These are phyloP conservation scores for Mirounga angustirostris DNA, from an alignment of 2,113 vertebrate genomes.

Conservation along the genomic window DNA sequence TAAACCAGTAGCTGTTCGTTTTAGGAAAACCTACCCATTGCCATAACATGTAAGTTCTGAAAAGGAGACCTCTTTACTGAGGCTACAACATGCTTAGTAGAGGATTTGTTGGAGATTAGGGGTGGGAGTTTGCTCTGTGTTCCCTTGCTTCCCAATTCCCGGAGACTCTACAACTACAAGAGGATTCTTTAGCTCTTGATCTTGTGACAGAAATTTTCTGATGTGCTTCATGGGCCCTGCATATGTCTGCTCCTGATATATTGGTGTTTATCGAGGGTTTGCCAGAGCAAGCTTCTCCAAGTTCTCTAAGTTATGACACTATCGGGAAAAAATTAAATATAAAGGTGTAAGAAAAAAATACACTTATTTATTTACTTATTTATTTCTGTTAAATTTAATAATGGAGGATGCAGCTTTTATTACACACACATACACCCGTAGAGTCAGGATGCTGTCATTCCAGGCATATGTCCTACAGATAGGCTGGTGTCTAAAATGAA, in stretches of 20 bases:
- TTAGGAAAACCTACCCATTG: background rate
- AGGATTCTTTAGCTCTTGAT: background rate
- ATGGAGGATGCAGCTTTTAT: background rate
- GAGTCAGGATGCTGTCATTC: background rate
- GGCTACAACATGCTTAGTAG: background rate
- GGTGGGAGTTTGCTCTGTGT: background rate
- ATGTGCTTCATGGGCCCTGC: no score
- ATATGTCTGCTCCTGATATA: background rate
- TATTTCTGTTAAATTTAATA: background rate
- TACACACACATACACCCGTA: rapidly evolving
- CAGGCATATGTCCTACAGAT: background rate
- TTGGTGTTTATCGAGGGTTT: background rate
- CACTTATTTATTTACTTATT: background rate
- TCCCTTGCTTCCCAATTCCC: background rate
- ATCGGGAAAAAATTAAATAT: background rate
- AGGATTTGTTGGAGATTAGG: background rate
- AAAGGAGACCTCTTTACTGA: background rate
- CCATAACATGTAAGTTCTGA: background rate
- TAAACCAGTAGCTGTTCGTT: background rate
- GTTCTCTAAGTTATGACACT: background rate
- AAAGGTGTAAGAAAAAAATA: background rate
- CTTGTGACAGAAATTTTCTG: background rate
- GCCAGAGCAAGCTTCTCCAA: background rate
- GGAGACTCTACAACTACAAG: background rate
- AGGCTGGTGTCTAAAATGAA: background rate